Conservation (phyloP, 2,888 invertebrate genomes). For the Entomobrya proxima region DNA sequence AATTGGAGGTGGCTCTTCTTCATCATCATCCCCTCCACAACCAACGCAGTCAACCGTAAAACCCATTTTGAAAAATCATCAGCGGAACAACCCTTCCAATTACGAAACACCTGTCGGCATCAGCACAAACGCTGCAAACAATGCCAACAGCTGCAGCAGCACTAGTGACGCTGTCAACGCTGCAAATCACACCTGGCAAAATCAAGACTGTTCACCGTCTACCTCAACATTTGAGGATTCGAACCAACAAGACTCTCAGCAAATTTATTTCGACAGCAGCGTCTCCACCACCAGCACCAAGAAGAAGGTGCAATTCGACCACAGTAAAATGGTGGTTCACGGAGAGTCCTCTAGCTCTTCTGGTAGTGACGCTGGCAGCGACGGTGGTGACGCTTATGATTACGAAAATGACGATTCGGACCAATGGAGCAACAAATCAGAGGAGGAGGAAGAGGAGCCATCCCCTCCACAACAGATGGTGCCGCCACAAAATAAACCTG, state of each 20-base stretch:
- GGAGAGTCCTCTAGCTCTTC: slow-evolving; percentile 63
- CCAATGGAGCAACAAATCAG: slow-evolving; percentile 62
- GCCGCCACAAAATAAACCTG: not conserved
- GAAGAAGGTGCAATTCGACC: slow-evolving; percentile 74
- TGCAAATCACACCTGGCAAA: not conserved
- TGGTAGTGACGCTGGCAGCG: slow-evolving; percentile 43
- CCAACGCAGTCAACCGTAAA: slow-evolving; percentile 69
- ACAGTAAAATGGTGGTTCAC: slow-evolving; percentile 68
- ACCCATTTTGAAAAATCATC: slow-evolving; percentile 73
- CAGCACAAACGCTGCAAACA: not conserved
- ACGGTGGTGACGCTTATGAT: slow-evolving; percentile 37
- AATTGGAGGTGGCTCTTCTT: slow-evolving; percentile 49
- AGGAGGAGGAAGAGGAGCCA: slow-evolving; percentile 30
- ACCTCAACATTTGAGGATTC: not conserved
- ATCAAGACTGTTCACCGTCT: not conserved
- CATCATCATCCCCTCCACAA: not conserved
- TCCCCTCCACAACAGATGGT: not conserved
- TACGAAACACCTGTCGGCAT: slow-evolving; percentile 63
- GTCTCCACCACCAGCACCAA: slow-evolving; percentile 61
- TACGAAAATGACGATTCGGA: slow-evolving; percentile 64
- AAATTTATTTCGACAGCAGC: slow-evolving; percentile 70
- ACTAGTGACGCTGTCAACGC: not conserved
- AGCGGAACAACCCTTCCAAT: slow-evolving; percentile 25
- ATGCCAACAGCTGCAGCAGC: not conserved
- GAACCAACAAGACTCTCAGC: not conserved